Evolutionary conservation across 2,888 invertebrate genomes (phyloP).

Genomic region (Metallyticus violacea): DNA sequence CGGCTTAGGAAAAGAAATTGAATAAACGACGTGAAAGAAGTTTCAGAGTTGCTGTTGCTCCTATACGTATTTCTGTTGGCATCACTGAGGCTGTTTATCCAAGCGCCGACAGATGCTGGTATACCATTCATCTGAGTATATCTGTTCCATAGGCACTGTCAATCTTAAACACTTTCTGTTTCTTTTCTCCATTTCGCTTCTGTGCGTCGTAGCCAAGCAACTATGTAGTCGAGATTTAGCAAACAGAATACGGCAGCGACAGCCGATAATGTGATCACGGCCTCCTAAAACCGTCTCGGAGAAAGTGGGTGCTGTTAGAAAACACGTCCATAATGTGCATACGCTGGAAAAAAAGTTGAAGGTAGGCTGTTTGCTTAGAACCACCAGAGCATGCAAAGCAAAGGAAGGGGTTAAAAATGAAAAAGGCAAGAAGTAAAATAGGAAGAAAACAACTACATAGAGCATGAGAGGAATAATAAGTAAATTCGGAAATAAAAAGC

Average conservation of each 20-base stretch:
- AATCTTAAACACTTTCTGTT: not conserved
- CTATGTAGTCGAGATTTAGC: not conserved
- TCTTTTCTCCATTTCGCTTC: not conserved
- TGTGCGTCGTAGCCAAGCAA: not conserved
- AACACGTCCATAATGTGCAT: too few species aligned
- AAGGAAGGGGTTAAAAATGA: not conserved
- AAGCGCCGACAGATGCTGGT: not conserved
- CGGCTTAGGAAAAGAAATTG: too few species aligned
- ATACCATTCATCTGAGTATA: not conserved
- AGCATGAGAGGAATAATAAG: not conserved
- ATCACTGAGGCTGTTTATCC: not conserved
- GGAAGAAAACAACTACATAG: not conserved
- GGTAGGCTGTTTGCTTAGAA: not conserved
- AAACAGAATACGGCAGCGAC: not conserved
- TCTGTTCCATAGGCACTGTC: not conserved
- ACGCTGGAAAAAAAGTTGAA: too few species aligned
- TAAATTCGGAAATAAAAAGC: not conserved
- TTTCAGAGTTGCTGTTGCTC: too few species aligned
- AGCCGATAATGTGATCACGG: not conserved
- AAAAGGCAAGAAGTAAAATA: not conserved
- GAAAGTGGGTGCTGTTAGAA: too few species aligned
- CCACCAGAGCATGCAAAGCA: not conserved
- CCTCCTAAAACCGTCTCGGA: not conserved
- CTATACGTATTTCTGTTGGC: too few species aligned
- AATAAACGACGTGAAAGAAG: too few species aligned